These are phyloP conservation scores for Fratercula arctica DNA, from an alignment of 2,797 vertebrate genomes.

Conservation along the genomic window DNA sequence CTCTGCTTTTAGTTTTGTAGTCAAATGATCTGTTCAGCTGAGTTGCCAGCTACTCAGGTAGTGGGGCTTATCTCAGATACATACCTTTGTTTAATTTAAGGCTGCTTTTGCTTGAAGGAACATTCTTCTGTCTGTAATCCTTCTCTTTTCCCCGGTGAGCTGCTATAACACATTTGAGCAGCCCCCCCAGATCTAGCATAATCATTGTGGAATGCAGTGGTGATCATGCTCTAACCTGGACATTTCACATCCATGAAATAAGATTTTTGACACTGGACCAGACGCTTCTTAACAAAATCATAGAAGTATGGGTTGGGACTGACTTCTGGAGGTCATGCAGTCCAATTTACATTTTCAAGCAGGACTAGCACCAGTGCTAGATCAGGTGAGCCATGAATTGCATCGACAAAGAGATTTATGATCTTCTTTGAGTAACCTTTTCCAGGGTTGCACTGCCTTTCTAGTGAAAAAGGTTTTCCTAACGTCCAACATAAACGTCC, in stretches of 20 bases:
- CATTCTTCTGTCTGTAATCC: neutral
- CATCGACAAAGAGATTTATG: neutral
- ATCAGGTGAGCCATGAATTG: neutral
- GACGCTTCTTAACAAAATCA: neutral
- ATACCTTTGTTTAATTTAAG: neutral
- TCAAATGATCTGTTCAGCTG: neutral
- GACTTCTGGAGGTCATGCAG: neutral
- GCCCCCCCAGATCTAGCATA: neutral
- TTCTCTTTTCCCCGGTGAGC: neutral
- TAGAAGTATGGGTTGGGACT: neutral
- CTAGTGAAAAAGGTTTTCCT: neutral
- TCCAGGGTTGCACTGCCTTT: neutral
- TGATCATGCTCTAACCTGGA: neutral
- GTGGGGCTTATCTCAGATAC: neutral
- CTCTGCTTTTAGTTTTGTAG: neutral
- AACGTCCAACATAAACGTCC: neutral
- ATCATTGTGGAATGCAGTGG: neutral
- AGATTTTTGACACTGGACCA: neutral
- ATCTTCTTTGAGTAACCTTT: neutral
- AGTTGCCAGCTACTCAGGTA: neutral
- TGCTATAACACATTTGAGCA: neutral
- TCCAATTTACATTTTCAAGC: neutral
- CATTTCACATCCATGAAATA: neutral
- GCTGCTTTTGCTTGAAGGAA: neutral
- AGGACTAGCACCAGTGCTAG: neutral